Conservation (phyloP, 2,797 vertebrate species). For the Danio jaintianensis region DNA sequence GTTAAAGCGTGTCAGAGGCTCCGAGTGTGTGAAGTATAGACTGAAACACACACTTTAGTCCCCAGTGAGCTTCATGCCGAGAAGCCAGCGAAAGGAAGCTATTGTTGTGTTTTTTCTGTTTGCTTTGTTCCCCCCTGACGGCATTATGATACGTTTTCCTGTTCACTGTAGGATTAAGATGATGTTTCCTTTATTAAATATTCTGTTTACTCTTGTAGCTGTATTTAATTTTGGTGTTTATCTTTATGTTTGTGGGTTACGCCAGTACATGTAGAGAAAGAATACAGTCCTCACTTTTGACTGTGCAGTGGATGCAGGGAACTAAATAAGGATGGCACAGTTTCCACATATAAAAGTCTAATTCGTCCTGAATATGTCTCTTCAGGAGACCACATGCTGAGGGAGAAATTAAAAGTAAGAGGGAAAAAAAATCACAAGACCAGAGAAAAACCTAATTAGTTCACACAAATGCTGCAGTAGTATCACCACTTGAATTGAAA, state of each 20-base stretch:
- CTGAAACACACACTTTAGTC: conserved; percentile 16
- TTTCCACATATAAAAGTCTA: conserved; percentile 44
- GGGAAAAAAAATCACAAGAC: conserved; percentile 15
- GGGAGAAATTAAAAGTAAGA: conserved; percentile 13
- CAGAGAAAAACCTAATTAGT: conserved; percentile 25
- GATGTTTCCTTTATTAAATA: not conserved
- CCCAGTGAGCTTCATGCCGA: not conserved
- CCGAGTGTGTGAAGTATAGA: conserved; percentile 6
- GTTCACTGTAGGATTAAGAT: conserved; percentile 28
- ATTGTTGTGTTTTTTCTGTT: conserved; percentile 13
- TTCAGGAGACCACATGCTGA: conserved; percentile 34
- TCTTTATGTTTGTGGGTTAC: conserved; percentile 15
- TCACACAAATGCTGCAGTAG: not conserved
- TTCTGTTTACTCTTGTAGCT: not conserved
- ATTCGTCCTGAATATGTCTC: conserved; percentile 60
- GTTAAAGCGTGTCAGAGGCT: conserved; percentile 19
- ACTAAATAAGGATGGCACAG: conserved; percentile 53
- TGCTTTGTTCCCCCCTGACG: conserved; percentile 11
- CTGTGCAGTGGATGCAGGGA: conserved; percentile 37
- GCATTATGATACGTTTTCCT: not conserved
- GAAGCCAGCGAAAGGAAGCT: conserved; percentile 13
- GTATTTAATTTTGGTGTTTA: not conserved
- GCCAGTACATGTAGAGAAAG: conserved; percentile 18
- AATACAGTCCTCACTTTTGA: conserved; percentile 24
- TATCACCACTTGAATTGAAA: conserved; percentile 2